phyloP scores from a whole-genome alignment of 1,140 invertebrate genomes.

The Caenorhabditis briggsae region DNA sequence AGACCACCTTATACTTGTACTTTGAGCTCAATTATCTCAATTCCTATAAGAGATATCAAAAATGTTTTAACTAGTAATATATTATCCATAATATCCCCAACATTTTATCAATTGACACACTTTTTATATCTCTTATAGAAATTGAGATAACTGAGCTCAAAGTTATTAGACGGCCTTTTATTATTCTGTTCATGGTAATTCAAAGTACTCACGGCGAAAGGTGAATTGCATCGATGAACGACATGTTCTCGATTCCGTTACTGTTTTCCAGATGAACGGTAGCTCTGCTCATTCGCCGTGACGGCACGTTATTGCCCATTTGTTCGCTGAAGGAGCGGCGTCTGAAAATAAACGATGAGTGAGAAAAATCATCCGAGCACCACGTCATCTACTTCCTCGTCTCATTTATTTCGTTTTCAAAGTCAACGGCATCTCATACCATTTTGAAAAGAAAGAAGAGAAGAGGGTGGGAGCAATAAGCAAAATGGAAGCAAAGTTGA shows the following conservation, averaged over 20 bases:
- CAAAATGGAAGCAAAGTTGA: constrained; percentile 44
- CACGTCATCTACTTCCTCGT: constrained; percentile 23
- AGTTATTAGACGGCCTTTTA: too few species aligned
- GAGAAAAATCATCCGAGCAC: neutral
- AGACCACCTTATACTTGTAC: too few species aligned
- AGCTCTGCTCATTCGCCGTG: constrained; percentile 52
- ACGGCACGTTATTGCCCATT: constrained; percentile 56
- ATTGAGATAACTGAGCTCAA: too few species aligned
- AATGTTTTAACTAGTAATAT: too few species aligned
- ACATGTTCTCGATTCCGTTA: constrained; percentile 42
- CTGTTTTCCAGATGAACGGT: constrained; percentile 51
- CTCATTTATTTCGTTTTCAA: neutral
- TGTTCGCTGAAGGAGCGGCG: constrained; percentile 48
- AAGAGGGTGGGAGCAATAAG: constrained; percentile 48
- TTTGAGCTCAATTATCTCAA: too few species aligned
- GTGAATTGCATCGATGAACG: constrained; percentile 37
- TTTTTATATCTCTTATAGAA: too few species aligned
- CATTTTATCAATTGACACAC: too few species aligned
- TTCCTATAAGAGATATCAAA: too few species aligned
- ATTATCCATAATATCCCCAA: too few species aligned
- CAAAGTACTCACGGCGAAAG: constrained; percentile 32
- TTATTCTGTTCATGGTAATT: too few species aligned
- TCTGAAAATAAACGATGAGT: neutral
- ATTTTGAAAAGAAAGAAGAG: neutral
- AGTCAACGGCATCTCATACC: constrained; percentile 26